Conservation (phyloP, 2,888 invertebrate species). For the Lumbricus terrestris region DNA sequence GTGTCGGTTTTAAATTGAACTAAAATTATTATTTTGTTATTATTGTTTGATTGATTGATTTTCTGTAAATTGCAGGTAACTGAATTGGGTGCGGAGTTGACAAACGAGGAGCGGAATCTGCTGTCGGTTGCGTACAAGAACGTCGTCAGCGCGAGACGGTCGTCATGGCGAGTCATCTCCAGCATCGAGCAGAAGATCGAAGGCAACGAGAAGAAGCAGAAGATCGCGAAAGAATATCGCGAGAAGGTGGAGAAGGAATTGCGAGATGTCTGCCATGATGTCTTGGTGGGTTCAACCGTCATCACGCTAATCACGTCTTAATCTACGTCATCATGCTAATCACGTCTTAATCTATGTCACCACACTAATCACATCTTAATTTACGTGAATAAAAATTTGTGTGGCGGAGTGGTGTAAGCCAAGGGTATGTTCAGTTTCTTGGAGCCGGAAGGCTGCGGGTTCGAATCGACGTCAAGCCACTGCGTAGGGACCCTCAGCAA, state of each 20-base stretch:
- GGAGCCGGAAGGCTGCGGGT: no score
- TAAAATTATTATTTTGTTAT: no score
- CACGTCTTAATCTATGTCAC: no score
- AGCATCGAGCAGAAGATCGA: constrained; percentile 99
- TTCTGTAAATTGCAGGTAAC: constrained; percentile 78
- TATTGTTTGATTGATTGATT: no score
- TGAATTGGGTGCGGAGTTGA: constrained; percentile 89
- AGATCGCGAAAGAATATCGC: constrained; percentile 99
- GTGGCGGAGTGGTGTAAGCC: no score
- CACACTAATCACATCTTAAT: no score
- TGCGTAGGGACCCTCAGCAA: no score
- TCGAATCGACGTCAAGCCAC: no score
- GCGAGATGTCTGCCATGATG: constrained; percentile 98
- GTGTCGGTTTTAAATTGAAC: no score
- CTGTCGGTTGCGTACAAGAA: constrained; percentile 99
- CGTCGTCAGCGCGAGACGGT: constrained; percentile 94
- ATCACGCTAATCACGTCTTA: background rate
- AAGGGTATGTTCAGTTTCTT: no score
- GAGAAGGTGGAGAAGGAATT: constrained; percentile 99
- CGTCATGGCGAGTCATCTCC: constrained; percentile 97
- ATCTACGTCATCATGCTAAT: background rate
- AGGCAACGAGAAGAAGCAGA: constrained; percentile 72
- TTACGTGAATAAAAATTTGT: no score
- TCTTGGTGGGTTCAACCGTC: constrained; percentile 74
- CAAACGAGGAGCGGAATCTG: constrained; percentile 96